Conservation (phyloP, 2,113 vertebrate species). For the Python bivittatus region DNA sequence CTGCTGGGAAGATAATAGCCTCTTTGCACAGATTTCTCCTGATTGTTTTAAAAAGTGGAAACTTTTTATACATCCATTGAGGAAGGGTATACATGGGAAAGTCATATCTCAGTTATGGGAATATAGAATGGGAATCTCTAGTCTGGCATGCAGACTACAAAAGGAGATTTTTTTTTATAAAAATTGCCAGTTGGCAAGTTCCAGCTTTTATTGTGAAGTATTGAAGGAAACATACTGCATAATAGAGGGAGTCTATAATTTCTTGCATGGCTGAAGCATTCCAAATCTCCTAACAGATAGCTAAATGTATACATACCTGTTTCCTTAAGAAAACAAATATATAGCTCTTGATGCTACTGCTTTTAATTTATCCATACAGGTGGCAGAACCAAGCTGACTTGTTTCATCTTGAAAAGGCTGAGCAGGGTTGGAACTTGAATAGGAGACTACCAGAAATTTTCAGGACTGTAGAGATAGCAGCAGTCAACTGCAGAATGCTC, state of each 20-base stretch:
- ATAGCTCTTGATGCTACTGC: background rate
- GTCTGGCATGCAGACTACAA: background rate
- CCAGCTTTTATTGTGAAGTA: background rate
- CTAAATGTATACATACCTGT: background rate
- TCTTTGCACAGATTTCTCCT: background rate
- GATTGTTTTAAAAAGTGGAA: background rate
- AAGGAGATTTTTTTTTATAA: background rate
- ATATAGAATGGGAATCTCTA: background rate
- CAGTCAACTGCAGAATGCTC: too few species aligned
- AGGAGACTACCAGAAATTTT: too few species aligned
- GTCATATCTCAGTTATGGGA: background rate
- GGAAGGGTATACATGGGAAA: background rate
- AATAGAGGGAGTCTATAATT: background rate
- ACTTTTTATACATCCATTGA: background rate
- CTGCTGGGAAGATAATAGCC: background rate
- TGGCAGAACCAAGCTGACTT: too few species aligned
- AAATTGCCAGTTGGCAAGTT: background rate
- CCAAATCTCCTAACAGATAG: background rate
- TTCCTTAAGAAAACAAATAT: background rate
- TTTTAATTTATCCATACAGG: background rate
- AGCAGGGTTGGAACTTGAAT: too few species aligned
- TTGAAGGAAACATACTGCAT: background rate
- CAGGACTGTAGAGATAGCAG: too few species aligned
- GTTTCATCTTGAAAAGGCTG: too few species aligned
- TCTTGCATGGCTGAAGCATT: background rate